Percentiles rank a stretch among this genome's conserved stretches.
These are phyloP conservation scores for Ischnura elegans DNA, from an alignment of 2,888 invertebrate genomes.

Conservation along the genomic window DNA sequence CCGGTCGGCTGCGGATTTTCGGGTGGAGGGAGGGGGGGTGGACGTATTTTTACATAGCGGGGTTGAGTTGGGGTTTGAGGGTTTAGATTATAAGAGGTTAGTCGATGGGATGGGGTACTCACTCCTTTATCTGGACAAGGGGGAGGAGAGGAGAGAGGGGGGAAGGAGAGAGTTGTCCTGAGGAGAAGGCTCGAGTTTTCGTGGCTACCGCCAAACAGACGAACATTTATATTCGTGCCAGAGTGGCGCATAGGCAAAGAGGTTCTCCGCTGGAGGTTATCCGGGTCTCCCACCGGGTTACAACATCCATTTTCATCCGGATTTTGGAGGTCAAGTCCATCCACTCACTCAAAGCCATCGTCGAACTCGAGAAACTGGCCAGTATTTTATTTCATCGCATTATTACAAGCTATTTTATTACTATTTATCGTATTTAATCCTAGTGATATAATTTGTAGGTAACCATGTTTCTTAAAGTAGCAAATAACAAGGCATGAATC, in stretches of 20 bases:
- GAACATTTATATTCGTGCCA: constrained; percentile 14
- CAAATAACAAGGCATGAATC: too few species aligned
- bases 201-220: constrained; percentile 37
- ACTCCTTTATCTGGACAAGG: background rate
- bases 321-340: too few species aligned
- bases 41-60: background rate
- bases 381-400: too few species aligned
- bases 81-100: background rate
- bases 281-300: too few species aligned
- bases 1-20: constrained; percentile 45
- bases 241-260: background rate
- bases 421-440: too few species aligned
- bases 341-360: too few species aligned
- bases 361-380: too few species aligned
- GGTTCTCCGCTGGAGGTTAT: too few species aligned
- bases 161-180: background rate
- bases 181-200: constrained; percentile 25
- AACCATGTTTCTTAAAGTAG: too few species aligned
- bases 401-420: too few species aligned
- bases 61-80: background rate
- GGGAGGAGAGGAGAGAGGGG: background rate
- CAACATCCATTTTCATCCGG: too few species aligned
- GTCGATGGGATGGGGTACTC: background rate
- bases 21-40: background rate
- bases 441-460: too few species aligned